Percentiles rank a stretch among this genome's conserved stretches.
Conservation (phyloP, 35 echinoderm and acorn worm species). For the Holothuria glaberrima region DNA sequence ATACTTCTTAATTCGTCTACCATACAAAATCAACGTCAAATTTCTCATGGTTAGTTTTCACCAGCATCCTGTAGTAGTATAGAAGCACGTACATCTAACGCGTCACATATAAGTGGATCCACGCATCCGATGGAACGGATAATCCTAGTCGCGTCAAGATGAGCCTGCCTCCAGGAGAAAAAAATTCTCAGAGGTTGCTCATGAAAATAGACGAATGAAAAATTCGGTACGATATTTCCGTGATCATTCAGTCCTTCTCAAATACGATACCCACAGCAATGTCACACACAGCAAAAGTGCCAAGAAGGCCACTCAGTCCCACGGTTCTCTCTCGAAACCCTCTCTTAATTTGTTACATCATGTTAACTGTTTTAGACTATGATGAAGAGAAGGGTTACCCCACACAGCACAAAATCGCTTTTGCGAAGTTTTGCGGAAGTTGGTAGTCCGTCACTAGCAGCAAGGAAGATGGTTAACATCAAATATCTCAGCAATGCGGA, state of each 20-base stretch:
- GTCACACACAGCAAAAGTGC: conserved; percentile 29
- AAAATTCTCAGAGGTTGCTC: not conserved
- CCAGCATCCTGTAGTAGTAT: not conserved
- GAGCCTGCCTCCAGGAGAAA: not conserved
- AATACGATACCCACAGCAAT: not conserved
- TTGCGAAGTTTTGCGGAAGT: not conserved
- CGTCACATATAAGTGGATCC: not conserved
- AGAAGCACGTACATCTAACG: not conserved
- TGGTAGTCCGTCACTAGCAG: not conserved
- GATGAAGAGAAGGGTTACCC: not conserved
- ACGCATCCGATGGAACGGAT: not conserved
- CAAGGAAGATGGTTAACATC: conserved; percentile 27
- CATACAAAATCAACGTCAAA: not conserved
- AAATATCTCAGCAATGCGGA: conserved; percentile 20
- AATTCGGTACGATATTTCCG: not conserved
- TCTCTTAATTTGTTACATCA: conserved; percentile 21
- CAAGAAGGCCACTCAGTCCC: conserved; percentile 18
- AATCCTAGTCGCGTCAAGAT: not conserved
- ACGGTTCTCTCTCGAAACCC: not conserved
- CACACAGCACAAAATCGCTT: not conserved
- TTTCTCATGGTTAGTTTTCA: not conserved
- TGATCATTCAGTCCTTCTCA: not conserved
- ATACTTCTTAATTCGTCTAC: not conserved
- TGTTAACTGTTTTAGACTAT: conserved; percentile 19
- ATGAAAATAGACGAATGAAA: not conserved